phyloP scores from a whole-genome alignment of 2,888 invertebrate genomes.

The Drosophila fulvimacula region DNA sequence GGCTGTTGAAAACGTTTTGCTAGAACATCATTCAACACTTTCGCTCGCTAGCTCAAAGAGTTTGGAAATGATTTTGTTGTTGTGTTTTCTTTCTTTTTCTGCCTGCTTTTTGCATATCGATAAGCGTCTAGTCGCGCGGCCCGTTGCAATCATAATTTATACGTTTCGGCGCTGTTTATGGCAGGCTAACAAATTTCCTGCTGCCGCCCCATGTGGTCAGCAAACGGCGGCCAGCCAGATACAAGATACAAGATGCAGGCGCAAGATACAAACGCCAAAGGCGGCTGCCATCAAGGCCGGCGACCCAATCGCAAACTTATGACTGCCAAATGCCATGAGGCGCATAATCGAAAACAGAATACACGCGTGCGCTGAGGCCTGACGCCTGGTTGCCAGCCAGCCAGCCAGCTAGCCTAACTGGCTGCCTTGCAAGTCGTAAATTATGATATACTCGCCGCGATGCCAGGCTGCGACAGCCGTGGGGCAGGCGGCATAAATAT shows the following conservation, averaged over 20 bases:
- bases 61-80: not conserved
- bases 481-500: conserved; percentile 55
- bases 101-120: conserved; percentile 60
- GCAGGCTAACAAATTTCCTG: conserved; percentile 78
- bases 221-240: conserved; percentile 56
- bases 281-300: conserved; percentile 67
- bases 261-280: conserved; percentile 64
- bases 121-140: conserved; percentile 46
- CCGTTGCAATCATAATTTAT: conserved; percentile 71
- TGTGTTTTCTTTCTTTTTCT: not conserved
- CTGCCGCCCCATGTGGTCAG: conserved; percentile 69
- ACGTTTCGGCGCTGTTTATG: conserved; percentile 74
- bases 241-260: conserved; percentile 63
- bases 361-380: conserved; percentile 56
- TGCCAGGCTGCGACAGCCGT: conserved; percentile 17
- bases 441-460: conserved; percentile 64
- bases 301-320: conserved; percentile 46
- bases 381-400: conserved; percentile 31
- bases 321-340: conserved; percentile 69
- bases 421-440: conserved; percentile 58
- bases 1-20: conserved; percentile 49
- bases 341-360: conserved; percentile 78
- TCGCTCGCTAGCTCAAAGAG: conserved; percentile 43
- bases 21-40: conserved; percentile 67
- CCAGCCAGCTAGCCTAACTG: not conserved